Evolutionary conservation across 1,140 invertebrate species (phyloP), one percentile per base, ranked within the genome.

Genomic region (Pseudomyrmex cubaensis): DNA sequence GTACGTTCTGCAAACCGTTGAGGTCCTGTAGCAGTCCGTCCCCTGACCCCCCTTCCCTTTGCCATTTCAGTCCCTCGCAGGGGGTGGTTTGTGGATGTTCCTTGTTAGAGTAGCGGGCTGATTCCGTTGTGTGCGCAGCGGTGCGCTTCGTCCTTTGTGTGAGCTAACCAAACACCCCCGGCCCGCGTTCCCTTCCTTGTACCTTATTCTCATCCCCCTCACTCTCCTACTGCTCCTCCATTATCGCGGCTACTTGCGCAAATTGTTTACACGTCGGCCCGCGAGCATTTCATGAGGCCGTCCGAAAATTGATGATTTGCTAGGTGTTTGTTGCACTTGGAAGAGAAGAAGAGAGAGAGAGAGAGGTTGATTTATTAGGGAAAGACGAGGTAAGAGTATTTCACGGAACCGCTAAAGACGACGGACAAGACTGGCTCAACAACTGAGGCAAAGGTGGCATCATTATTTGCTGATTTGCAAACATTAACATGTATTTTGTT

Each of bases 131-230:
- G 83, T 73, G 83, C 76, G 87, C 52, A 87, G 76, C 75, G 50
- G 67, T 75, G 76, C 50, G 76, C 67, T 76, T 72, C 44, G 84
- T 88, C 87, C 86, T 88, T 85, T 88, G 86, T 88, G 76, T 87
- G 80, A 87, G 83, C 86, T 87, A 85, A 85, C 87, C 83, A 88
- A 88, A 88, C 86, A 88, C 56, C 44, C 59, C 35, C 12, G 10
- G 46, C n/a, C 50, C 20, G 20, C 52, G 17, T 64, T 12, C 5
- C 67, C 54, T 1, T 35, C 20, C 64, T 52, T 35, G 35, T 48
- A 48, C 61, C 56, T 69, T 64, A 77, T 50, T 61, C 50, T 64
- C 72, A 82, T 50, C 44, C 54, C 54, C 66, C 20, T 80, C 46
- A 70, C 35, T 35, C 35, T 80, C 66, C 44, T 72, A 25, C 66